Conservation (phyloP, 1,140 invertebrate species). For the Aculops lycopersici region DNA sequence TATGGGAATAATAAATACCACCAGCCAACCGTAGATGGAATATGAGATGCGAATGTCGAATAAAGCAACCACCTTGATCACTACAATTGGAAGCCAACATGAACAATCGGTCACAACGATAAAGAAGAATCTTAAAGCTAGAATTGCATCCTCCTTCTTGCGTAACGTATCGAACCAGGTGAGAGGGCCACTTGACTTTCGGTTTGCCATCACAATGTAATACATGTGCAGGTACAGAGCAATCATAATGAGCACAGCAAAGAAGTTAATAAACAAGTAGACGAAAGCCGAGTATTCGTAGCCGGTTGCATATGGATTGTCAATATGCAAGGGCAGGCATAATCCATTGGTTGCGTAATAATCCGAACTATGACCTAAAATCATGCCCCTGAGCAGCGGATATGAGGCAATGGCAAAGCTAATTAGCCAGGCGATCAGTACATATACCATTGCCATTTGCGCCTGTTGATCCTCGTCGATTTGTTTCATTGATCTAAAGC, state of each 20-base stretch:
- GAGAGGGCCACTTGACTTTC: constrained; percentile 9
- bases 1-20: constrained; percentile 37
- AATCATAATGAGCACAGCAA: constrained; percentile 22
- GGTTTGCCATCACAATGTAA: constrained; percentile 9
- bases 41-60: neutral
- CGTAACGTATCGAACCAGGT: too few relatives aligned
- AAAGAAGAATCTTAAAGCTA: constrained; percentile 14
- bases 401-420: constrained; percentile 10
- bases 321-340: constrained; percentile 16
- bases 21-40: constrained; percentile 32
- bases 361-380: constrained; percentile 5
- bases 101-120: constrained; percentile 16
- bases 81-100: constrained; percentile 16
- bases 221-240: constrained; percentile 23
- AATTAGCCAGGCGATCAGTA: constrained; percentile 9
- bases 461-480: constrained; percentile 5
- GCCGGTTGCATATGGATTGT: constrained; percentile 15
- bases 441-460: constrained; percentile 5
- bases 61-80: constrained; percentile 12
- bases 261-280: constrained; percentile 16
- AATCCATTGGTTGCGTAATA: constrained; percentile 16
- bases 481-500: constrained; percentile 10
- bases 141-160: constrained; percentile 10
- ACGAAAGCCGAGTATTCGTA: constrained; percentile 17
- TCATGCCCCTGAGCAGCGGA: constrained; percentile 8